Evolutionary conservation across 2,797 vertebrate species (phyloP).

Genomic region (Hydrocynus forskahlii): DNA sequence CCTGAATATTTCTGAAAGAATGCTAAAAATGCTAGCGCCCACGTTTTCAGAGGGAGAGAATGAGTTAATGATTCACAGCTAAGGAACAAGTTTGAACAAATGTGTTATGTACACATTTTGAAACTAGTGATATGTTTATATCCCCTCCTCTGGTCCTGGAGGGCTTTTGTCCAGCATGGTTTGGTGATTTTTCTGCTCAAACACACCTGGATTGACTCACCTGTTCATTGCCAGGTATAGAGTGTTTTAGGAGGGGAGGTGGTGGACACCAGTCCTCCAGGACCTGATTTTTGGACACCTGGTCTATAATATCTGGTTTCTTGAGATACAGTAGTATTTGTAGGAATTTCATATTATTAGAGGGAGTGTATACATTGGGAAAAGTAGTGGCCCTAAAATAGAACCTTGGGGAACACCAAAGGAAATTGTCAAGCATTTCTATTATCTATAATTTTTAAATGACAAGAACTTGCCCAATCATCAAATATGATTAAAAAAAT

Average conservation of each 20-base stretch:
- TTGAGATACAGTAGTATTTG: not conserved
- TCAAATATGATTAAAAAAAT: too few species aligned
- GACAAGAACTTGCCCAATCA: too few species aligned
- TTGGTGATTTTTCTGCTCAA: too few species aligned
- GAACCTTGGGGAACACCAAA: not conserved
- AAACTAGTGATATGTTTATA: not conserved
- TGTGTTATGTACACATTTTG: not conserved
- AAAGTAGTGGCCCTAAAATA: not conserved
- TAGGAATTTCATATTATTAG: not conserved
- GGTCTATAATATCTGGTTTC: not conserved
- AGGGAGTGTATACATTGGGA: too few species aligned
- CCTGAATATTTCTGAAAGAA: conserved; percentile 25
- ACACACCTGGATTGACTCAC: too few species aligned
- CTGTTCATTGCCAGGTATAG: too few species aligned
- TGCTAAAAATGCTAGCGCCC: conserved; percentile 8
- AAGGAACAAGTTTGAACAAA: conserved; percentile 19
- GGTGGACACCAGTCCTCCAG: too few species aligned
- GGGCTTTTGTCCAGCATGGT: too few species aligned
- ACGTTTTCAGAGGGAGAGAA: conserved; percentile 17
- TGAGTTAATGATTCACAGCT: conserved; percentile 46
- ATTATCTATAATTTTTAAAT: too few species aligned
- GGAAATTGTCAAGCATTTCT: not conserved
- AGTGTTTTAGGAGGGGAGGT: too few species aligned
- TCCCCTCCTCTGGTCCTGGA: too few species aligned
- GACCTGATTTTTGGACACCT: too few species aligned